Evolutionary conservation across 2,797 vertebrate species (phyloP).

Genomic region (Alfaro cultratus): DNA sequence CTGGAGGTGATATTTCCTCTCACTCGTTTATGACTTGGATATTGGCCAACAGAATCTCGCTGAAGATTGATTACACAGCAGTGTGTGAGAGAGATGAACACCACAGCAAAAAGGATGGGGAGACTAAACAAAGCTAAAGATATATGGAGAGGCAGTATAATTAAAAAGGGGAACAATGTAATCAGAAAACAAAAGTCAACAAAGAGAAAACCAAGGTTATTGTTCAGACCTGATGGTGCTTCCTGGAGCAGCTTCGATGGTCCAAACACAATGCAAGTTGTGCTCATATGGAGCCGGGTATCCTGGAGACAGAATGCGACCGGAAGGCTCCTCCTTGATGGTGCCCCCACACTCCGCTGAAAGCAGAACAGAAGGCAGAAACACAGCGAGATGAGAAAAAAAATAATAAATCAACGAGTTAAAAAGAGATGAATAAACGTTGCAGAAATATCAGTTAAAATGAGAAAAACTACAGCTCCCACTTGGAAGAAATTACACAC

Average conservation of each 20-base stretch:
- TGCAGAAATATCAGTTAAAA: conserved; percentile 30
- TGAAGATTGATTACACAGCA: conserved; percentile 69
- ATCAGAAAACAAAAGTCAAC: conserved; percentile 48
- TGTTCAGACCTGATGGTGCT: conserved; percentile 94
- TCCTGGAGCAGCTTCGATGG: conserved; percentile 91
- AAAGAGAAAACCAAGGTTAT: conserved; percentile 24
- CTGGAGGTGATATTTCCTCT: conserved; percentile 40
- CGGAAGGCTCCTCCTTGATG: conserved; percentile 86
- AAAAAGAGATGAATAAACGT: conserved; percentile 27
- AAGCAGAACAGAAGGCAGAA: conserved; percentile 12
- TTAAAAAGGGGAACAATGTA: conserved; percentile 52
- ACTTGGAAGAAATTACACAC: conserved; percentile 42
- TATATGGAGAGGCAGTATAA: conserved; percentile 61
- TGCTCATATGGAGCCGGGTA: conserved; percentile 97
- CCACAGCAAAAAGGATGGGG: conserved; percentile 42
- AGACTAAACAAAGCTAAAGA: conserved; percentile 63
- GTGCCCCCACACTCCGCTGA: conserved; percentile 93
- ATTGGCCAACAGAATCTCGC: conserved; percentile 45
- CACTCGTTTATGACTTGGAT: conserved; percentile 46
- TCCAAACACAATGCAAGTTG: conserved; percentile 97
- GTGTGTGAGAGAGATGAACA: conserved; percentile 65
- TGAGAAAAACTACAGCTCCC: conserved; percentile 10
- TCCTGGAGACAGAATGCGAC: conserved; percentile 93
- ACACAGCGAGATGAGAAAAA: background rate
- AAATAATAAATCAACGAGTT: background rate